Percentiles rank a stretch among this genome's conserved stretches.
These are phyloP conservation scores for Ia io DNA, from an alignment of 2,113 vertebrate genomes.

Conservation along the genomic window DNA sequence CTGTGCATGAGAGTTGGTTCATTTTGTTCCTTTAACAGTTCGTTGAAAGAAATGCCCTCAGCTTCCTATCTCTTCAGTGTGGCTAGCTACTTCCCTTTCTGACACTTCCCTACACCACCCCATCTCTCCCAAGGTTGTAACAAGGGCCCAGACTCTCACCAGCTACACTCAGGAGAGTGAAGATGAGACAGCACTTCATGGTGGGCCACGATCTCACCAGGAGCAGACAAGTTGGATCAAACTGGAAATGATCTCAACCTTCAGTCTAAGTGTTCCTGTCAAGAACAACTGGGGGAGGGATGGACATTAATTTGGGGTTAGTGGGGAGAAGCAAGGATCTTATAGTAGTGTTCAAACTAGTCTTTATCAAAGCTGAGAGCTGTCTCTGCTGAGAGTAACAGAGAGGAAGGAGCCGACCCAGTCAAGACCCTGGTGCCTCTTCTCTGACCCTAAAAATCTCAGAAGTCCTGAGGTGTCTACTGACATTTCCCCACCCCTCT, in stretches of 20 bases:
- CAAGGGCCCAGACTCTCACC: constrained; percentile 32
- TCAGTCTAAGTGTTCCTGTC: neutral
- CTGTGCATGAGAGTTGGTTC: neutral
- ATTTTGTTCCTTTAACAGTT: neutral
- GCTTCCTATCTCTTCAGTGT: neutral
- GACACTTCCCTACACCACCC: accelerated
- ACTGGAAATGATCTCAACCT: neutral
- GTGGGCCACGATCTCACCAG: neutral
- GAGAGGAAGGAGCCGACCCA: neutral
- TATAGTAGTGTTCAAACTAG: neutral
- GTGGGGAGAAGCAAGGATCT: neutral
- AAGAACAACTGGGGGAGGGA: neutral
- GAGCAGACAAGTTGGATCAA: no score
- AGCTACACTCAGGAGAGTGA: neutral
- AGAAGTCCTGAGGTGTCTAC: no score
- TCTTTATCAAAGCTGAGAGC: neutral
- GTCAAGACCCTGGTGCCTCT: neutral
- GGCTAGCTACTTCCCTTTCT: no score
- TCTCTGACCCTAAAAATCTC: neutral
- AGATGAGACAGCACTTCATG: constrained; percentile 33
- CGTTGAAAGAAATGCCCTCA: neutral
- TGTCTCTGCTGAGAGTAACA: neutral
- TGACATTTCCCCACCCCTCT: neutral
- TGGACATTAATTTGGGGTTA: neutral
- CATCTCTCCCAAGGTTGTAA: neutral